Conservation (phyloP, 2,797 vertebrate genomes). For the Gobionotothen gibberifrons region DNA sequence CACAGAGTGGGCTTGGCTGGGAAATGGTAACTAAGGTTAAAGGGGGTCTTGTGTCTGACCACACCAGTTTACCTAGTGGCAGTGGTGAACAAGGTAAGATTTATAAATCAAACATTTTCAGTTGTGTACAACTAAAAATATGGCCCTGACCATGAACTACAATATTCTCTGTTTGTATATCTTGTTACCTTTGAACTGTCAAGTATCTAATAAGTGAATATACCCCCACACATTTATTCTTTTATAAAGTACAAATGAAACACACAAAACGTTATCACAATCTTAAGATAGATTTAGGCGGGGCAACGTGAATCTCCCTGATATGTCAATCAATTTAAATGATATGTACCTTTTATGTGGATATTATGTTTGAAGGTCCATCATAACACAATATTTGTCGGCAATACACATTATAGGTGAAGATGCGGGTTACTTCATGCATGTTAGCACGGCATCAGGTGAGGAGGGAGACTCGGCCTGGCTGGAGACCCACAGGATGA, state of each 20-base stretch:
- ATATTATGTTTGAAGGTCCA: not conserved
- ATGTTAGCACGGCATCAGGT: conserved; percentile 78
- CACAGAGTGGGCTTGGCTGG: conserved; percentile 27
- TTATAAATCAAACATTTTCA: not conserved
- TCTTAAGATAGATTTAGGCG: too few relatives aligned
- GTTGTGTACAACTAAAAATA: not conserved
- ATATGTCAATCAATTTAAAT: not conserved
- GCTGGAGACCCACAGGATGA: conserved; percentile 84
- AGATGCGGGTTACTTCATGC: conserved; percentile 86
- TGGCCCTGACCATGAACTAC: not conserved
- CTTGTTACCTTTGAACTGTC: not conserved
- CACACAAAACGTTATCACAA: not conserved
- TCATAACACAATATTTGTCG: not conserved
- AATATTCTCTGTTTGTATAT: not conserved
- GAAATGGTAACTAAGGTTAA: not conserved
- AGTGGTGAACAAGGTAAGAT: conserved; percentile 9
- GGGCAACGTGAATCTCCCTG: too few relatives aligned
- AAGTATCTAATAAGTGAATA: not conserved
- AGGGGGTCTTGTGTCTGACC: conserved; percentile 48
- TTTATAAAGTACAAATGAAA: not conserved
- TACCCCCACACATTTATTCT: too few relatives aligned
- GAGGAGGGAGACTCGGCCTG: conserved; percentile 66
- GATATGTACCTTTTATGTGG: not conserved
- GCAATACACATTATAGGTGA: conserved; percentile 13
- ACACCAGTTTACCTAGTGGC: conserved; percentile 50